These are phyloP conservation scores for Pyrochroa serraticornis DNA, from an alignment of 2,888 invertebrate genomes.

Conservation along the genomic window DNA sequence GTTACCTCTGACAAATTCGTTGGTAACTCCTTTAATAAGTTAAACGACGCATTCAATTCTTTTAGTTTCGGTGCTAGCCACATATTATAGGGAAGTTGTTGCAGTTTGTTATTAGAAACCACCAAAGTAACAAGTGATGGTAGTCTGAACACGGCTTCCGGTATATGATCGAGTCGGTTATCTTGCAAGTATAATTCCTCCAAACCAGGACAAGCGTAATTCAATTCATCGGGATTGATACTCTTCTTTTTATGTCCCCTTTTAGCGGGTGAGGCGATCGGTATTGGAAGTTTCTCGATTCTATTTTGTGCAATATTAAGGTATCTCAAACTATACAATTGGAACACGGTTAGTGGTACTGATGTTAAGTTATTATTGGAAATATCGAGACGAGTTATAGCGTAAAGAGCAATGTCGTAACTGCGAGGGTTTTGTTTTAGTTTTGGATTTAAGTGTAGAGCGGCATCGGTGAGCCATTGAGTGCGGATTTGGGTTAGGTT, in stretches of 20 bases:
- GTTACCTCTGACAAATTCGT: conserved; percentile 60
- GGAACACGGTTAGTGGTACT: conserved; percentile 83
- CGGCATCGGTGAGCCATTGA: conserved; percentile 85
- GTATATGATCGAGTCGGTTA: conserved; percentile 83
- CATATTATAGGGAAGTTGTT: conserved; percentile 79
- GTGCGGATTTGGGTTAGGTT: conserved; percentile 73
- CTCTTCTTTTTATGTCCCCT: conserved; percentile 47
- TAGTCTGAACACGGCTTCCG: conserved; percentile 80
- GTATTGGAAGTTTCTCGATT: conserved; percentile 74
- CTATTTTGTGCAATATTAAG: conserved; percentile 90
- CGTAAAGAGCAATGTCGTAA: conserved; percentile 77
- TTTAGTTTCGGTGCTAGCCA: conserved; percentile 87
- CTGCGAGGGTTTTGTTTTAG: conserved; percentile 72
- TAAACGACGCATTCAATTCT: conserved; percentile 88
- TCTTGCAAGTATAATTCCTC: conserved; percentile 93
- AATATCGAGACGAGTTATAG: conserved; percentile 91
- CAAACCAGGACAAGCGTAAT: conserved; percentile 76
- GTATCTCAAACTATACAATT: conserved; percentile 79
- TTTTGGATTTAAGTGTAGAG: conserved; percentile 83
- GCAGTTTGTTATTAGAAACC: conserved; percentile 92
- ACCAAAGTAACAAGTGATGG: conserved; percentile 82
- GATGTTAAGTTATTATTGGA: conserved; percentile 84
- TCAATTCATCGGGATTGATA: conserved; percentile 46
- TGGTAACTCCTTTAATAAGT: conserved; percentile 81
- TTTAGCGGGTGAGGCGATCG: conserved; percentile 49